A percentile compares a stretch with the other conserved stretches of the same genome.
These are phyloP conservation scores for Linurgus olivaceus DNA, from an alignment of 2,797 vertebrate genomes.

Conservation along the genomic window DNA sequence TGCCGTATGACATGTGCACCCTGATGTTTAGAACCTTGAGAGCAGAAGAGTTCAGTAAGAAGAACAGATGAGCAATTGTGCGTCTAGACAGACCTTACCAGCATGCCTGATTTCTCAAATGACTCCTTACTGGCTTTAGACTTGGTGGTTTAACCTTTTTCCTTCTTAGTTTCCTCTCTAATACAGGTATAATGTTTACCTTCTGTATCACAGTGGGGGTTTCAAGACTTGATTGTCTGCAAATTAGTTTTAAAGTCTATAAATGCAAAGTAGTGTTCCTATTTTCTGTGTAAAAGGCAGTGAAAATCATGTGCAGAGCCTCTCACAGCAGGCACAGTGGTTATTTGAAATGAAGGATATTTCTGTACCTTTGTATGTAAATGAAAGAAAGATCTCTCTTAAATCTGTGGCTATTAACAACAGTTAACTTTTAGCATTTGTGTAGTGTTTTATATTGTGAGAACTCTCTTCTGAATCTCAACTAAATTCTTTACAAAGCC, in stretches of 20 bases:
- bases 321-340: slow-evolving; percentile 14
- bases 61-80: background rate
- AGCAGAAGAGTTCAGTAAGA: background rate
- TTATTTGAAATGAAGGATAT: slow-evolving; percentile 39
- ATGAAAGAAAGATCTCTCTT: background rate
- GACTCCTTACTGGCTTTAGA: background rate
- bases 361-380: slow-evolving; percentile 23
- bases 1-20: accelerated
- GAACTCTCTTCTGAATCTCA: background rate
- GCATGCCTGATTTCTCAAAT: background rate
- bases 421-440: slow-evolving; percentile 28
- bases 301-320: slow-evolving; percentile 28
- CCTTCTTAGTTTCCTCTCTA: background rate
- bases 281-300: slow-evolving; percentile 25
- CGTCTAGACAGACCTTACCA: background rate
- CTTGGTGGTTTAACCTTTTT: background rate
- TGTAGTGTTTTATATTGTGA: background rate
- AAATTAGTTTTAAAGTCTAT: slow-evolving; percentile 54
- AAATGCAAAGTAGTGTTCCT: slow-evolving; percentile 45
- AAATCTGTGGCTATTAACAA: slow-evolving; percentile 19
- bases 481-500: background rate
- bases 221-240: slow-evolving; percentile 44
- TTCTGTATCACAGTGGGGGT: slow-evolving; percentile 16
- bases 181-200: slow-evolving; percentile 7
- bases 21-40: background rate